Percentiles rank a stretch among this genome's conserved stretches.
Conservation (phyloP, 2,113 vertebrate genomes). For the Glareola pratincola region DNA sequence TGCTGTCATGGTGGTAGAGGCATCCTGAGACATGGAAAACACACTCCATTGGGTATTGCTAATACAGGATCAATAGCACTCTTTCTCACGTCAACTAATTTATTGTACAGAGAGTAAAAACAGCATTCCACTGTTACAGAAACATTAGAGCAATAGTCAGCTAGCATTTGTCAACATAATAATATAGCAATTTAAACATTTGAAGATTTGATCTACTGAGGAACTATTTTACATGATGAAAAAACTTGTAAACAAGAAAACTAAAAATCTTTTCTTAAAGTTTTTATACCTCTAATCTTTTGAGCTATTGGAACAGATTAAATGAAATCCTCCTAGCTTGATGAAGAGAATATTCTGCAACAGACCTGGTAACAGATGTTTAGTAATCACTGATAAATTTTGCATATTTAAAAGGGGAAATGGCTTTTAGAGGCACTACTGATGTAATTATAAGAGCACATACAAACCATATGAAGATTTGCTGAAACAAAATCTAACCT, state of each 20-base stretch:
- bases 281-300: neutral
- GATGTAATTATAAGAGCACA: neutral
- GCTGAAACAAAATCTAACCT: neutral
- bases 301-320: neutral
- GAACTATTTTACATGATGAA: neutral
- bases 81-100: neutral
- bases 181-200: neutral
- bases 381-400: conserved; percentile 46
- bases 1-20: neutral
- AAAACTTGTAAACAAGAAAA: neutral
- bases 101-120: neutral
- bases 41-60: neutral
- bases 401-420: conserved; percentile 45
- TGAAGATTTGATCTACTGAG: neutral
- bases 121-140: neutral
- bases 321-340: neutral
- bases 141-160: neutral
- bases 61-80: neutral
- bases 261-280: neutral
- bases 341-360: neutral
- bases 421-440: neutral
- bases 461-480: neutral
- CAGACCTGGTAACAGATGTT: conserved; percentile 36
- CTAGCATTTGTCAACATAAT: neutral
- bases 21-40: neutral